Base-by-base conservation (phyloP, 2,797 vertebrate genomes). In the Crenichthys baileyi region DNA sequence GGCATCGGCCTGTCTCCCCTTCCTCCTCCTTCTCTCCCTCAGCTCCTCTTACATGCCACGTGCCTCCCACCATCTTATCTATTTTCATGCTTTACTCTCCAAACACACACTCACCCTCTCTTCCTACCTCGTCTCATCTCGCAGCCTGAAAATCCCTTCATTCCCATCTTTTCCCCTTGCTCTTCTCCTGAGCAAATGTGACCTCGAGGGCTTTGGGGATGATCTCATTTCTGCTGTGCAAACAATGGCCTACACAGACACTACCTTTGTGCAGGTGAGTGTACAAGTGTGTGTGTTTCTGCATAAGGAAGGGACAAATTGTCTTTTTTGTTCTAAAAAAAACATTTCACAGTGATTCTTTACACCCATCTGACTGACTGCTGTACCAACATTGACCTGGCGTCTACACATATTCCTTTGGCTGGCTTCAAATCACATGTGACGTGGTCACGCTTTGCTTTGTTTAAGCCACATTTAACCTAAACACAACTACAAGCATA, bases 231-330 rank as follows among this genome's bases (percentile, higher is more conserved):
- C 85, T 89, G 88, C 86, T 61, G 78, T 76, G 85, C 87, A 86
- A 90, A 93, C 88, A 90, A 36, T 78, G 73, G 41, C 50, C 50
- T 79, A 77, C 75, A 78, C 79, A 79, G 77, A 68, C 72, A 70
- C 77, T 74, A 70, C 73, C 74, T 88, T 53, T 76, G 13, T 79
- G 56, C 75, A 31, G 73, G 58, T 74, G 75, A 13, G 39, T 13
- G 63, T 29, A 67, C 44, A 55, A 31, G 60, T 73, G 81, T 67
- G 41, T 48, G 67, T 68, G 75, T 79, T 60, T 78, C 18, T 81
- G 81, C 82, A 80, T 87, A 87, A 91, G 81, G 73, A 78, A 83
- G 77, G 87, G 86, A 86, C 84, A 90, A 92, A 94, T 91, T 85
- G 84, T 65, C 79, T 73, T 80, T 67, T 92, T 86, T 87, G 82